Percentiles rank a stretch among this genome's conserved stretches.
phyloP scores from a whole-genome alignment of 2,113 vertebrate species.

The Alexandromys fortis region DNA sequence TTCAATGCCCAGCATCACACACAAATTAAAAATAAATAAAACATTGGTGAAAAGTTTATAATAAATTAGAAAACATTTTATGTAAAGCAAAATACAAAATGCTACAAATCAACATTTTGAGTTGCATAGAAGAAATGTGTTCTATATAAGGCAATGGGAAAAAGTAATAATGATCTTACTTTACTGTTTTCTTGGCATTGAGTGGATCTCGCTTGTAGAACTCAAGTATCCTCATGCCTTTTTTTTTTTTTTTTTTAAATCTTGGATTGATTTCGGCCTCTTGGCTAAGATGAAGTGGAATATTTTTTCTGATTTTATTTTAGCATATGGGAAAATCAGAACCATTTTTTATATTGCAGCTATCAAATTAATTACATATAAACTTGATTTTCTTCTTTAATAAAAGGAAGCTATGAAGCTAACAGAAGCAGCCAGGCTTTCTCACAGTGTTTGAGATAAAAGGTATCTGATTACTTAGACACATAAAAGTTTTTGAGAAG shows the following conservation, averaged over 20 bases:
- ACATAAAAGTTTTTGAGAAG: neutral
- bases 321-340: neutral
- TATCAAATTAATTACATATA: neutral
- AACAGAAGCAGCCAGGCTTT: neutral
- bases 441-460: neutral
- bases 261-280: neutral
- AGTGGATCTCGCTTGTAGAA: neutral
- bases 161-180: slow-evolving; percentile 14
- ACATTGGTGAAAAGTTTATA: neutral
- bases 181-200: neutral
- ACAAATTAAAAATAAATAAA: neutral
- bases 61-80: neutral
- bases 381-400: slow-evolving; percentile 46
- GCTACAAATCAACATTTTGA: neutral
- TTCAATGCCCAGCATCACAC: neutral
- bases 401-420: neutral
- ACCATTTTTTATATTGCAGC: neutral
- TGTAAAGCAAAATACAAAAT: slow-evolving; percentile 16
- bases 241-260: neutral
- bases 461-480: neutral
- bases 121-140: neutral
- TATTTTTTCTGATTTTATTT: slow-evolving; percentile 36
- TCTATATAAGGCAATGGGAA: neutral
- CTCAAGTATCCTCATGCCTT: neutral
- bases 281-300: neutral